These are phyloP conservation scores for Paralinhomoeus sp. DNA, from an alignment of 2,888 invertebrate species.

Conservation along the genomic window DNA sequence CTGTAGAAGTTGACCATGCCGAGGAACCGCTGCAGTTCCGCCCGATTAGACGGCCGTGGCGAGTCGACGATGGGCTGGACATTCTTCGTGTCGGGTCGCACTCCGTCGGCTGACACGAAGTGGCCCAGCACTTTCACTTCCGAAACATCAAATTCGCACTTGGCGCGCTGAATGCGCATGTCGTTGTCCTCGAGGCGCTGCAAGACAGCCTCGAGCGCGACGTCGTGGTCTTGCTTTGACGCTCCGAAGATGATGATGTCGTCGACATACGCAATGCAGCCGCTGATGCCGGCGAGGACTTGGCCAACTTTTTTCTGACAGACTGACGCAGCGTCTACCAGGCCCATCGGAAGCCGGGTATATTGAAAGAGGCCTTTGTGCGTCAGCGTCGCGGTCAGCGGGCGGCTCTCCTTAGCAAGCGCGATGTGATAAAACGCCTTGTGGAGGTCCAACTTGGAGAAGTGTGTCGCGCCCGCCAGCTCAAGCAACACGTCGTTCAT, in stretches of 20 bases:
- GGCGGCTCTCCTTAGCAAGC: neutral
- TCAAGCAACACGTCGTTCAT: neutral
- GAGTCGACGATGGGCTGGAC: too few species aligned
- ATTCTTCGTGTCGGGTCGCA: too few species aligned
- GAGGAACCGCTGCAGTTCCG: too few species aligned
- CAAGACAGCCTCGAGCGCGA: too few species aligned
- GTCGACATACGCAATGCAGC: neutral
- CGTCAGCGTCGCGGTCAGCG: neutral
- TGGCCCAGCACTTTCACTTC: too few species aligned
- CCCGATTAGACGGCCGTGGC: too few species aligned
- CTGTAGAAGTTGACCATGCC: too few species aligned
- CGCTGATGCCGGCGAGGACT: neutral
- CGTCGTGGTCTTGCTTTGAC: slow-evolving; percentile 2
- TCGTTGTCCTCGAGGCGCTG: too few species aligned
- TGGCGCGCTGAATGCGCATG: too few species aligned
- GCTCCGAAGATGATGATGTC: slow-evolving; percentile 1
- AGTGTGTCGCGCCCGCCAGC: neutral
- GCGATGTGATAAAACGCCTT: neutral
- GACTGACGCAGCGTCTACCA: neutral
- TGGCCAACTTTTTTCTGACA: neutral
- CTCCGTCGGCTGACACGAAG: too few species aligned
- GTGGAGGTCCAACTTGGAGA: neutral
- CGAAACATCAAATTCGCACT: too few species aligned
- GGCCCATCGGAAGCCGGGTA: neutral
- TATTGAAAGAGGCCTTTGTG: neutral